These are phyloP conservation scores for Mamestra brassicae DNA, from an alignment of 2,888 invertebrate genomes.

Conservation along the genomic window DNA sequence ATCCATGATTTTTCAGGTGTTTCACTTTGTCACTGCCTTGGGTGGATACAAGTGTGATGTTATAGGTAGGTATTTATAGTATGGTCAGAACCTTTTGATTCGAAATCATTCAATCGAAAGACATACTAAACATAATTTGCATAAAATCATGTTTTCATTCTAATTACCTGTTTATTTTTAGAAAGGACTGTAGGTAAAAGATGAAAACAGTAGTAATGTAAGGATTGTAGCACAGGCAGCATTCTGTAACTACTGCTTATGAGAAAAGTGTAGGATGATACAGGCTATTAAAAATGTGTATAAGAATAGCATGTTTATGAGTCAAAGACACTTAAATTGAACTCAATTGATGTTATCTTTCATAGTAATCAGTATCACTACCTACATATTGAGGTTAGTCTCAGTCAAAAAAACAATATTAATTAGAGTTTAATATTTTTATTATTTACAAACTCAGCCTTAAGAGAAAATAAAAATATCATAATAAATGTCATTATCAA, in stretches of 20 bases:
- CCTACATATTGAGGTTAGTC: slow-evolving; percentile 28
- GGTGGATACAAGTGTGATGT: background rate
- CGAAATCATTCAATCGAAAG: too few species aligned
- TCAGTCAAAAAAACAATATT: slow-evolving; percentile 46
- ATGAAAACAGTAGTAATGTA: too few species aligned
- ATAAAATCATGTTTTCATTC: too few species aligned
- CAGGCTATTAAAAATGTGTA: too few species aligned
- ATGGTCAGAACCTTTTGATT: background rate
- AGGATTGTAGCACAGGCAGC: too few species aligned
- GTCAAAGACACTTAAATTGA: slow-evolving; percentile 38
- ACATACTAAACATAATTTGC: too few species aligned
- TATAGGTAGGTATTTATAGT: background rate
- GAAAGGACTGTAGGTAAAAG: too few species aligned
- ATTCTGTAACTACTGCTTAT: too few species aligned
- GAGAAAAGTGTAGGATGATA: too few species aligned
- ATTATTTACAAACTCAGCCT: slow-evolving; percentile 52
- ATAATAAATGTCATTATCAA: slow-evolving; percentile 45
- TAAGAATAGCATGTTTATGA: too few species aligned
- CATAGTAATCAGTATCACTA: slow-evolving; percentile 19
- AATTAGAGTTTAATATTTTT: slow-evolving; percentile 42
- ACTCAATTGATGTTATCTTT: slow-evolving; percentile 54
- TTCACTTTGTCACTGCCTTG: background rate
- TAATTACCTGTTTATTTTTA: too few species aligned
- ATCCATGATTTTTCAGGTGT: background rate
- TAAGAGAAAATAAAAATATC: slow-evolving; percentile 49